These are phyloP conservation scores for Odontamblyopus lacepedii DNA, from an alignment of 2,797 vertebrate species.

Conservation along the genomic window DNA sequence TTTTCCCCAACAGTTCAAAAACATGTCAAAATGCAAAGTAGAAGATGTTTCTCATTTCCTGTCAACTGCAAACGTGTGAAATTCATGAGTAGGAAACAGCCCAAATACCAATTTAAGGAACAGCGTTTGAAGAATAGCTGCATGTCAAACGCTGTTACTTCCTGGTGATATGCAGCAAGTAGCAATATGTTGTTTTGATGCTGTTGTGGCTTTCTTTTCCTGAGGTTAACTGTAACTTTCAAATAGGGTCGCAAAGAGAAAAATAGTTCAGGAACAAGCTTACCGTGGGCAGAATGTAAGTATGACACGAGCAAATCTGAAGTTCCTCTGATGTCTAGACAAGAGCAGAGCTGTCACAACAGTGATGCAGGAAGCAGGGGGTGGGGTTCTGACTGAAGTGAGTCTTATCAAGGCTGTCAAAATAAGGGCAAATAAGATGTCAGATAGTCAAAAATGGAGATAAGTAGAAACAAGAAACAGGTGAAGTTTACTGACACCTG, in stretches of 20 bases:
- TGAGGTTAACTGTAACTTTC: constrained; percentile 62
- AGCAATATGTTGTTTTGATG: constrained; percentile 31
- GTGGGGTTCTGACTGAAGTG: constrained; percentile 26
- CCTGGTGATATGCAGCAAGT: constrained; percentile 37
- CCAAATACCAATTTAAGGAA: constrained; percentile 32
- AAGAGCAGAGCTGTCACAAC: constrained; percentile 41
- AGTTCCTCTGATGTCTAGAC: constrained; percentile 45
- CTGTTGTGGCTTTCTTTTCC: constrained; percentile 58
- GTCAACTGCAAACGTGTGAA: constrained; percentile 6
- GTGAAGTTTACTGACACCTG: not conserved
- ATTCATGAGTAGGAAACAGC: constrained; percentile 26
- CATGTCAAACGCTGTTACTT: constrained; percentile 46
- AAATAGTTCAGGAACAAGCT: constrained; percentile 45
- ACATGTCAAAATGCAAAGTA: constrained; percentile 15
- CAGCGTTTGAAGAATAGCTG: constrained; percentile 34
- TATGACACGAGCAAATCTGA: constrained; percentile 29
- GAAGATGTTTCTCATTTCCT: constrained; percentile 44
- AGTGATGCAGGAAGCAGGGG: constrained; percentile 15
- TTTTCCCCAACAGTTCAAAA: constrained; percentile 17
- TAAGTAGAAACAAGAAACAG: constrained; percentile 44
- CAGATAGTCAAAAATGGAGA: constrained; percentile 41
- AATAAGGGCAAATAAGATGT: constrained; percentile 28
- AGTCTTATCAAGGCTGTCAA: constrained; percentile 25
- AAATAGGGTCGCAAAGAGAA: constrained; percentile 60
- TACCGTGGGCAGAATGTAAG: constrained; percentile 60